These are phyloP conservation scores for Stichodactyla helianthus DNA, from an alignment of 64 coral and sea anemone species.

Conservation along the genomic window DNA sequence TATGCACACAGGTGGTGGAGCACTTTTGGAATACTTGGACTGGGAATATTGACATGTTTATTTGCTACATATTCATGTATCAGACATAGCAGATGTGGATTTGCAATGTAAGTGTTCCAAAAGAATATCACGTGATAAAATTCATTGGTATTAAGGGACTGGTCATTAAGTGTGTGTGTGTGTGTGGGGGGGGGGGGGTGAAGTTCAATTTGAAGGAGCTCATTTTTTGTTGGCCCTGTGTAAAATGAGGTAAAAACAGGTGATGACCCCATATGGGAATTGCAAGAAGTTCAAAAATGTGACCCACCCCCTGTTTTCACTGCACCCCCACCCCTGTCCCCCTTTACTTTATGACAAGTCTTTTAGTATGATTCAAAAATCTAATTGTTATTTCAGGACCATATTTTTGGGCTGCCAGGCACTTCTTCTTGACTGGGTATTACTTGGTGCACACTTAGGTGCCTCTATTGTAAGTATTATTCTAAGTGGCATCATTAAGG, in stretches of 20 bases:
- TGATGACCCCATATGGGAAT: too few relatives aligned
- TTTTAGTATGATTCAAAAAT: background rate
- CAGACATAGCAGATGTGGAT: slow-evolving; percentile 24
- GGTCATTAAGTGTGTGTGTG: too few relatives aligned
- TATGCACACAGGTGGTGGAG: background rate
- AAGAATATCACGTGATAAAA: background rate
- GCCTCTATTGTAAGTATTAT: background rate
- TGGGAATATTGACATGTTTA: background rate
- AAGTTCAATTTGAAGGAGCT: too few relatives aligned
- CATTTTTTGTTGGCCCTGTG: too few relatives aligned
- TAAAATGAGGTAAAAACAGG: too few relatives aligned
- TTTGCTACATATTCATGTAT: background rate
- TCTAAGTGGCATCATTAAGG: background rate
- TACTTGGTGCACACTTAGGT: slow-evolving; percentile 3
- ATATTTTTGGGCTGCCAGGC: background rate
- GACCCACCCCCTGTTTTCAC: too few relatives aligned
- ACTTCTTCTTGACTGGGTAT: background rate
- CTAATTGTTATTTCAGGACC: background rate
- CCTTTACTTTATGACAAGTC: too few relatives aligned
- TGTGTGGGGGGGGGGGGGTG: too few relatives aligned
- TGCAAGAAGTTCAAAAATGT: too few relatives aligned
- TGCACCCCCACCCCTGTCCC: too few relatives aligned
- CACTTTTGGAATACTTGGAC: background rate
- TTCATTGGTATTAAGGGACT: background rate
- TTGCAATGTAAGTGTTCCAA: background rate